A percentile compares a stretch with the other conserved stretches of the same genome.
phyloP scores from a whole-genome alignment of 2,113 vertebrate species.

The Anoplopoma fimbria region DNA sequence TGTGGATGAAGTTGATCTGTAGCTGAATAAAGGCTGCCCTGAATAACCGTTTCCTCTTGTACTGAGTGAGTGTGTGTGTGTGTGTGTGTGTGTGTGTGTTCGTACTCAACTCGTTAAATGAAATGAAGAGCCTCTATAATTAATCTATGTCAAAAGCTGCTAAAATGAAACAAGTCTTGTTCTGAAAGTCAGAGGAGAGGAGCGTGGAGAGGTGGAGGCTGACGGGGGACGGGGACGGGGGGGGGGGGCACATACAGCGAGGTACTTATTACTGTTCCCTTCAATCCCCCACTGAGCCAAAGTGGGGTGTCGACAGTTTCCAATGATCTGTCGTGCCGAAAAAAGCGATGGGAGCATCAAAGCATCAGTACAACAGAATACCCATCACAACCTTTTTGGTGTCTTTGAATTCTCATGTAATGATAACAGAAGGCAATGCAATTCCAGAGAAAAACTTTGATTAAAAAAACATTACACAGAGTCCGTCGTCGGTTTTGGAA shows the following conservation, averaged over 20 bases:
- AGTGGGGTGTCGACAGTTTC: constrained; percentile 26
- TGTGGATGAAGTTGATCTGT: constrained; percentile 7
- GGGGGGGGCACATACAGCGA: background rate
- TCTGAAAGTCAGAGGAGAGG: constrained; percentile 22
- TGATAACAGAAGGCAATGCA: background rate
- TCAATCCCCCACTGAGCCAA: constrained; percentile 27
- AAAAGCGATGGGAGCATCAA: background rate
- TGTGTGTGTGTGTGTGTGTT: background rate
- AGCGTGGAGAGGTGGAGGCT: constrained; percentile 1
- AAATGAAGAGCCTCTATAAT: constrained; percentile 62
- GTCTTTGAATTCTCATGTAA: background rate
- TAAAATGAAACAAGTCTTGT: constrained; percentile 60
- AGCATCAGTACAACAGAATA: background rate
- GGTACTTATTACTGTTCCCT: constrained; percentile 46
- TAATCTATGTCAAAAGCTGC: constrained; percentile 64
- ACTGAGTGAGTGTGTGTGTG: background rate
- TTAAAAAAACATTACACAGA: too few species aligned
- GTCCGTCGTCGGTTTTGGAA: background rate
- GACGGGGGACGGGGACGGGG: background rate
- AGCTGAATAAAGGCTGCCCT: background rate
- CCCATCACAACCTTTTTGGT: background rate
- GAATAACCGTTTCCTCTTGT: constrained; percentile 36
- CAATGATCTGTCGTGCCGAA: constrained; percentile 10
- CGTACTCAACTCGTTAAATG: background rate
- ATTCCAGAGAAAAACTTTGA: too few species aligned